Base-by-base conservation (phyloP, 2,797 vertebrate genomes). In the Tokudaia tokunoshimensis region DNA sequence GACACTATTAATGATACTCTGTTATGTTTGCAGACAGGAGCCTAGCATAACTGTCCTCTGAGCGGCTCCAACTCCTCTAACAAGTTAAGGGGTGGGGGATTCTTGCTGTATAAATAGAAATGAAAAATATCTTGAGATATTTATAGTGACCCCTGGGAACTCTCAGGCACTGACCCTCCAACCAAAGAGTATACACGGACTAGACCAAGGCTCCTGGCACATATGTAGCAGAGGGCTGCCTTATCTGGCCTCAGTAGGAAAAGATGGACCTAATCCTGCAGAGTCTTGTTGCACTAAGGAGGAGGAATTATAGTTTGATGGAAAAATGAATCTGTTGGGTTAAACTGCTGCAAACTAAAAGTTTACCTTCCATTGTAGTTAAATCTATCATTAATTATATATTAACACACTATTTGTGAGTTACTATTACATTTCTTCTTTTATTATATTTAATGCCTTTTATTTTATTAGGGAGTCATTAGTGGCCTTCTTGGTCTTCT, bases 341-440 rank as follows among this genome's bases (percentile, higher is more conserved):
- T 91, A 63, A 93, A 20, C 8, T 14, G 44, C 17, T 44, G 6
- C 59, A 14, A 88, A 93, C 52, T 88, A 61, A 20, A 79, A 81
- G 19, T 82, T 87, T 83, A 72, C 67, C 50, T 81, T 29, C 13
- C 74, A 41, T 9, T 81, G 52, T 8, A 81, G n/a, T 44, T 89
- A 61, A 29, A 50, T 11, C 47, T 89, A 34, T 11, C 29, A 70
- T 37, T 47, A 91, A 59, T 24, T 84, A n/a, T 6, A 41, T 5
- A 61, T 24, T 84, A 93, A 92, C 3, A 84, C 37, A n/a, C 88
- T 31, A 63, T 79, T 80, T 91, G 37, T 91, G 70, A 91, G 31
- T 61, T 52, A 74, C 34, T 44, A 47, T 78, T 59, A 34, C 63
- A 61, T 70, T 89, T 87, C 75, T 95, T 88, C 37, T 92, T 80